Base-by-base conservation (phyloP, 2,888 invertebrate genomes). In the Drosophila sordidula region DNA sequence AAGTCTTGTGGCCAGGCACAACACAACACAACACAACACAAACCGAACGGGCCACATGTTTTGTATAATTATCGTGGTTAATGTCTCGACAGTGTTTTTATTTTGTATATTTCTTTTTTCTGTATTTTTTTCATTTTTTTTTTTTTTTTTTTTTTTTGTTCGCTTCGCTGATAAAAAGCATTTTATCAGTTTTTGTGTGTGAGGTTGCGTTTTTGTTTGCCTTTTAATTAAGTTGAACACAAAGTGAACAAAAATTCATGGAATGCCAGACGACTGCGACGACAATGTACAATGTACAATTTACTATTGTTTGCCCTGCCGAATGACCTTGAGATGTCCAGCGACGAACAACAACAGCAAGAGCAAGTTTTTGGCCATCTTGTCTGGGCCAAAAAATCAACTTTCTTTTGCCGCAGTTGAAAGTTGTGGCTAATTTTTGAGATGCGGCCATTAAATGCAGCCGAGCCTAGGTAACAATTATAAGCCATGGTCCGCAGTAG, bases 41-140 rank as follows among this genome's bases (percentile, higher is more conserved):
- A 51, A 58, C 4, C 12, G 34, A 50, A 29, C 25, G 32, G 63
- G 67, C 79, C 85, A 81, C 80, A 83, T 85, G 83, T 85, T 83
- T 85, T 87, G 87, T 83, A 83, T 87, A 83, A 83, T 87, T 83
- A 83, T 83, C 85, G 86, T 87, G 86, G 85, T 83, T 83, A 87
- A 81, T 83, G 85, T 87, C 87, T 70, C 74, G 68, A 71, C 77
- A 54, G 26, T 54, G 52, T 54, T 66, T 70, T 65, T 64, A n/a
- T 56, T 68, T 59, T 50, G 44, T 57, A 14, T 56, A 55, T 46
- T 59, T 29, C 56, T 61, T 47, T 42, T 46, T 55, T 65, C 32
- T 57, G 9, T 62, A 38, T 46, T 63, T 56, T 57, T 47, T 49
- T 44, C 61, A 22, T 61, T 61, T 39, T 39, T 52, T 56, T 66